phyloP scores from a whole-genome alignment of 2,113 vertebrate species.

The Microtus montanus region DNA sequence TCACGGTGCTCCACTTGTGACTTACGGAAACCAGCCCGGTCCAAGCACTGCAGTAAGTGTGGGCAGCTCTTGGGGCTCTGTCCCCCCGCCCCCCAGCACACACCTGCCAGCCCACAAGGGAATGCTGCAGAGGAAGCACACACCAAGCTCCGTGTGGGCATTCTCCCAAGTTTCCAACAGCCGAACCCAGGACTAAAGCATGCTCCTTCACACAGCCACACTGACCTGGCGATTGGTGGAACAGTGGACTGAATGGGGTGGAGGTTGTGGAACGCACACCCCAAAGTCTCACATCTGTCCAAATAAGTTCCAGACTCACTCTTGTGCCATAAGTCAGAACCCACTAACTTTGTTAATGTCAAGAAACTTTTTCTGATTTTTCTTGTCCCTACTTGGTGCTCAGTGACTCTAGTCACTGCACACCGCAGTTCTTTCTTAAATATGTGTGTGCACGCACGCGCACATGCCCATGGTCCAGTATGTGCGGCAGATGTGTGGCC shows the following conservation, averaged over 20 bases:
- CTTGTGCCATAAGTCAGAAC: neutral
- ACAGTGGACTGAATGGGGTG: neutral
- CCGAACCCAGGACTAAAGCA: neutral
- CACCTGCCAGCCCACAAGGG: accelerated
- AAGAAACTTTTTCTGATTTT: neutral
- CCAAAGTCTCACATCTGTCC: neutral
- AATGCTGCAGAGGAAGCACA: neutral
- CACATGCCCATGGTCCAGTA: neutral
- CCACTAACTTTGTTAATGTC: neutral
- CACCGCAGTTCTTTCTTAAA: neutral
- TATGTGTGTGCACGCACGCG: too few relatives aligned
- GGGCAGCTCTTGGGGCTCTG: neutral
- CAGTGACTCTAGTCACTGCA: neutral
- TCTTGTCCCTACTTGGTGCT: neutral
- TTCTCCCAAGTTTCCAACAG: neutral
- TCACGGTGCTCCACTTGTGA: slow-evolving; percentile 88
- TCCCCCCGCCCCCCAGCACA: neutral
- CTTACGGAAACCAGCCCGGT: slow-evolving; percentile 93
- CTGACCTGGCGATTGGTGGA: neutral
- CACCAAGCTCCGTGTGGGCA: neutral
- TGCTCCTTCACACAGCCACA: neutral
- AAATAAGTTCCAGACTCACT: neutral
- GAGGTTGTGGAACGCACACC: too few relatives aligned
- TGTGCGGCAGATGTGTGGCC: neutral
- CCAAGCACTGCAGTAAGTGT: slow-evolving; percentile 95